These are phyloP conservation scores for human (Homo sapiens) DNA, from an alignment of 2,113 vertebrate genomes.

Conservation along the genomic window DNA sequence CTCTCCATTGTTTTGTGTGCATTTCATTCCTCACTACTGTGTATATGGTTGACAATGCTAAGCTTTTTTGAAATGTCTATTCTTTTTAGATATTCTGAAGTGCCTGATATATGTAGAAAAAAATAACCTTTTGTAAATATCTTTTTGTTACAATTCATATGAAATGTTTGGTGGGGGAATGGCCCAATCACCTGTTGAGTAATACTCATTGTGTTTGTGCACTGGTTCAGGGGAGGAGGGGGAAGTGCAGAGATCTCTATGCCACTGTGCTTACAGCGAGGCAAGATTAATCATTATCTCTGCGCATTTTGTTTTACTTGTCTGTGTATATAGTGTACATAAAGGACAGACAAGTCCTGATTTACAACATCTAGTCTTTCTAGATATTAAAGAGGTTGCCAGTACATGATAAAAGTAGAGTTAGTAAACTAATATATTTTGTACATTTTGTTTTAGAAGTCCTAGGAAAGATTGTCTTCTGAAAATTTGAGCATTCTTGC, in stretches of 20 bases:
- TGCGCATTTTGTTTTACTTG: neutral
- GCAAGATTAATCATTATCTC: neutral
- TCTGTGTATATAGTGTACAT: neutral
- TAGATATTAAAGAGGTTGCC: slow-evolving; percentile 9
- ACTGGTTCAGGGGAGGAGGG: neutral
- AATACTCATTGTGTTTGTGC: neutral
- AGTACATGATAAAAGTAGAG: neutral
- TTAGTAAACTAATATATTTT: neutral
- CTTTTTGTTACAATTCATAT: slow-evolving; percentile 19
- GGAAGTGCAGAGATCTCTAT: neutral
- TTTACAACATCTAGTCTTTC: neutral
- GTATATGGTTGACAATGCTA: too few species aligned
- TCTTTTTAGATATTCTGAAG: slow-evolving; percentile 48
- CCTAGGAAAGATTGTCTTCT: too few species aligned
- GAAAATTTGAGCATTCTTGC: too few species aligned
- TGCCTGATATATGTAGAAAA: slow-evolving; percentile 48
- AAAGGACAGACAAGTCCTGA: neutral
- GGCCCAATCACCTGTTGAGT: neutral
- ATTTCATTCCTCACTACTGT: too few species aligned
- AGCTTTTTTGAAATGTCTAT: too few species aligned
- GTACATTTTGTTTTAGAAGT: neutral
- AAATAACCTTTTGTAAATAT: slow-evolving; percentile 37
- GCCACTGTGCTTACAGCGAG: neutral
- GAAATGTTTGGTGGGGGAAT: neutral
- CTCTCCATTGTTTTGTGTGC: too few species aligned